Base-by-base conservation (phyloP, 2,113 vertebrate species). In the Tupaia tana region DNA sequence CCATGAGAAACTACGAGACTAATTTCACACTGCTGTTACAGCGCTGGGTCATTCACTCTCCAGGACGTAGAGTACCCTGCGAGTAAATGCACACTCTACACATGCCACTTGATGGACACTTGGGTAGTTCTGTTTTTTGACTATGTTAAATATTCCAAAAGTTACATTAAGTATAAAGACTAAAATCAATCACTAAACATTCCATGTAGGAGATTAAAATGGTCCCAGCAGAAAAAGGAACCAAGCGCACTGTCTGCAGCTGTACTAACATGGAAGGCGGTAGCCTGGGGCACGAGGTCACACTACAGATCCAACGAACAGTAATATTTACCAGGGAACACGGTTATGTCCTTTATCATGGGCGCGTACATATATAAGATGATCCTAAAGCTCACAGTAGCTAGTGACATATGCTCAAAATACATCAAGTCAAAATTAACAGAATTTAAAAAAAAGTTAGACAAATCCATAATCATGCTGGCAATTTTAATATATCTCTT, bases 1-100 rank as follows among this genome's bases (percentile, higher is more conserved):
- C 67, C 56, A 2, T 13, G 85, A 58, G 11, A 25, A 0, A 58
- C 13, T 13, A 20, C 22, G 43, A 77, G 22, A 43, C 16, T 64
- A 18, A 61, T 3, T 25, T n/a, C 9, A 27, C 3, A 58, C 13
- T 52, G 54, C 7, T 52, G 15, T 4, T 84, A 7, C 4, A 27
- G 14, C 2, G 71, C 15, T 16, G 69, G 54, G 27, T 61, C 20
- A 66, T 10, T 29, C 24, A 25, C 58, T 67, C 59, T 88, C 29
- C n/a, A 0, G 1, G 6, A 61, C 2, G 0, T 2, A 2, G 16
- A 54, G 14, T 18, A 52, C 18, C 78, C 31, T 7, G 31, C 4
- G 25, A 52, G 58, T 4, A n/a, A 74, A 63, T 25, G n/a, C 0
- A 25, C 1, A 69, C 14, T n/a, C 29, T 27, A 13, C 3, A 25